Base-by-base conservation (phyloP, 1,140 invertebrate species). In the Charaxes varanes region DNA sequence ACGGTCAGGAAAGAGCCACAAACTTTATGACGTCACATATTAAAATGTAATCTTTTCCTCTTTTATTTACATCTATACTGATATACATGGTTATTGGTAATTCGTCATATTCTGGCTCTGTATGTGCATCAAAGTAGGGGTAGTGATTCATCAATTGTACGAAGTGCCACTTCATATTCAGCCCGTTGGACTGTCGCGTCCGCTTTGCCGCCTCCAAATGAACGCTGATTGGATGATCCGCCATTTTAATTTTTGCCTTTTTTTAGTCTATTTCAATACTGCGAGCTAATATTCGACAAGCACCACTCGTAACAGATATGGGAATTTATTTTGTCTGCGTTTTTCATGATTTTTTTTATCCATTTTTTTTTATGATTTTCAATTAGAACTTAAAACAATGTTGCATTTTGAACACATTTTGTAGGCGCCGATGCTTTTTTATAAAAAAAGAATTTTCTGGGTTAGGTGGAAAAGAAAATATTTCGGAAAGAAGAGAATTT, bases 91-190 rank as follows among this genome's bases (percentile, higher is more conserved):
- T n/a, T n/a, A n/a, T n/a, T n/a, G n/a, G n/a, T n/a, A n/a, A n/a
- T n/a, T n/a, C n/a, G n/a, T n/a, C n/a, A n/a, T n/a, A n/a, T n/a
- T n/a, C n/a, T n/a, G n/a, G n/a, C n/a, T n/a, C 15, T 38, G 26
- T 51, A 47, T 46, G 34, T 53, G 37, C 23, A 45, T 53, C 34
- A 53, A 53, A 47, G 43, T 47, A 64, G 58, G 70, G 69, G 69
- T 68, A 67, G 71, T 78, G 69, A 76, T 78, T 78, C 71, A 70
- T 81, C 71, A 78, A 78, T 78, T 68, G 69, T 69, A 68, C 64
- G 72, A 78, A 81, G 77, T 76, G 67, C 55, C 65, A 78, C 77
- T 80, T 80, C 73, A 76, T 70, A 80, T 78, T 72, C 71, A 67
- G 65, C 62, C 64, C 62, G 59, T 63, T 67, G 62, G 64, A 63